Evolutionary conservation across 64 coral and sea anemone species (phyloP).

Genomic region (Catalaphyllia jardinei): DNA sequence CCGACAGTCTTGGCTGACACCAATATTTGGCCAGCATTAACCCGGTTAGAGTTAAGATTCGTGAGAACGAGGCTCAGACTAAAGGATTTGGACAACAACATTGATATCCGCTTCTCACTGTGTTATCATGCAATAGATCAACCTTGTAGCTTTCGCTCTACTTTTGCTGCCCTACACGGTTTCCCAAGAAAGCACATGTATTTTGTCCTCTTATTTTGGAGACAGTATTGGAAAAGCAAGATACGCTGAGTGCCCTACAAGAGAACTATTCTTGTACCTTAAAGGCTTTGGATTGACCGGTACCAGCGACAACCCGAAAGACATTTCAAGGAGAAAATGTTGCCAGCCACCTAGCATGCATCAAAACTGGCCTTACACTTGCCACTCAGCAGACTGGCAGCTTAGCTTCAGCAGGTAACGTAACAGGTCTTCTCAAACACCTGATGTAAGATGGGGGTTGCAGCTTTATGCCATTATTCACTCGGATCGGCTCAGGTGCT

Average conservation of each 20-base stretch:
- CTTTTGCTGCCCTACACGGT: not conserved
- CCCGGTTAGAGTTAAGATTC: too few species aligned
- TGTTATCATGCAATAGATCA: too few species aligned
- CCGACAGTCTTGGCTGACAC: too few species aligned
- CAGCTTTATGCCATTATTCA: too few species aligned
- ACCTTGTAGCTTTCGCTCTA: not conserved
- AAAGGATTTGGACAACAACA: too few species aligned
- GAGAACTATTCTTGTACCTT: not conserved
- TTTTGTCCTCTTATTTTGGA: not conserved
- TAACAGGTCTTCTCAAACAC: not conserved
- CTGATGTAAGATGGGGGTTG: not conserved
- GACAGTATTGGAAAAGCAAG: not conserved
- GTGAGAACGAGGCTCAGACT: too few species aligned
- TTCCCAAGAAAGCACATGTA: too few species aligned
- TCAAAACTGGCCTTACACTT: not conserved
- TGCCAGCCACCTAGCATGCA: not conserved
- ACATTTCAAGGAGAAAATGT: not conserved
- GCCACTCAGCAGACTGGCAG: conserved; percentile 1
- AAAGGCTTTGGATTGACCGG: not conserved
- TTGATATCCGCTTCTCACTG: too few species aligned
- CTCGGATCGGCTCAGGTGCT: too few species aligned
- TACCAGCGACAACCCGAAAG: not conserved
- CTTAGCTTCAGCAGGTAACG: not conserved
- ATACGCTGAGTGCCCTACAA: not conserved
- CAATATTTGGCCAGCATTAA: too few species aligned